Percentiles rank a stretch among this genome's conserved stretches.
phyloP scores from a whole-genome alignment of 23 tunicate genomes.

The Aplidium turbinatum region DNA sequence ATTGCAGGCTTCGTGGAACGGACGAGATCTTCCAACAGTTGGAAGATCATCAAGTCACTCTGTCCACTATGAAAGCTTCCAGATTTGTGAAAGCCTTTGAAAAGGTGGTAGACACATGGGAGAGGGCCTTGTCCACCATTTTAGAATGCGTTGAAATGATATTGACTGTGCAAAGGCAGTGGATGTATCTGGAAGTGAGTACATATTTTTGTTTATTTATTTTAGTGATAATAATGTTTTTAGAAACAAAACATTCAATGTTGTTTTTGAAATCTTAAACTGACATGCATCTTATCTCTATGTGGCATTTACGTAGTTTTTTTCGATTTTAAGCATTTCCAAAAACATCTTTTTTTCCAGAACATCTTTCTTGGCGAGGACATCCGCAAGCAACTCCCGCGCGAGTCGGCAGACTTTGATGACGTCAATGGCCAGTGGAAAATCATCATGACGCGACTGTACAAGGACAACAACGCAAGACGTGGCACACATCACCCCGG shows the following conservation, averaged over 20 bases:
- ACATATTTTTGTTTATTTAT: too few relatives aligned
- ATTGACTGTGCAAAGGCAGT: conserved; percentile 92
- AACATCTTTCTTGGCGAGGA: conserved; percentile 98
- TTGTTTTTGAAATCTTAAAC: too few relatives aligned
- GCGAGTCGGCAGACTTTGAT: conserved; percentile 97
- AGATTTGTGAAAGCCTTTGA: conserved; percentile 96
- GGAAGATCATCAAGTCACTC: conserved; percentile 95
- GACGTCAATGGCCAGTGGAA: conserved; percentile 87
- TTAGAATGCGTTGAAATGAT: conserved; percentile 97
- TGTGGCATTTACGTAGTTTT: too few relatives aligned
- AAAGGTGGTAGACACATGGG: conserved; percentile 87
- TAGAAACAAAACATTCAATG: too few relatives aligned
- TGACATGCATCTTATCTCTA: too few relatives aligned
- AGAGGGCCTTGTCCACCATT: conserved; percentile 78
- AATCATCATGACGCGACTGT: conserved; percentile 79
- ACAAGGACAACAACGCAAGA: conserved; percentile 87
- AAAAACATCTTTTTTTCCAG: conserved; percentile 24
- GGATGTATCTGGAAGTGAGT: conserved; percentile 97
- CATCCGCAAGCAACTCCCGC: conserved; percentile 95
- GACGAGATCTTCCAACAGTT: conserved; percentile 95
- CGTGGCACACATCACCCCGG: conserved; percentile 93
- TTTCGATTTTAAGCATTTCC: too few relatives aligned
- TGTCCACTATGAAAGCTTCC: conserved; percentile 95
- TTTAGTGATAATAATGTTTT: too few relatives aligned
- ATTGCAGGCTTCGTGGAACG: conserved; percentile 67